phyloP scores from a whole-genome alignment of 2,888 invertebrate genomes.

The Hypomecis punctinalis region DNA sequence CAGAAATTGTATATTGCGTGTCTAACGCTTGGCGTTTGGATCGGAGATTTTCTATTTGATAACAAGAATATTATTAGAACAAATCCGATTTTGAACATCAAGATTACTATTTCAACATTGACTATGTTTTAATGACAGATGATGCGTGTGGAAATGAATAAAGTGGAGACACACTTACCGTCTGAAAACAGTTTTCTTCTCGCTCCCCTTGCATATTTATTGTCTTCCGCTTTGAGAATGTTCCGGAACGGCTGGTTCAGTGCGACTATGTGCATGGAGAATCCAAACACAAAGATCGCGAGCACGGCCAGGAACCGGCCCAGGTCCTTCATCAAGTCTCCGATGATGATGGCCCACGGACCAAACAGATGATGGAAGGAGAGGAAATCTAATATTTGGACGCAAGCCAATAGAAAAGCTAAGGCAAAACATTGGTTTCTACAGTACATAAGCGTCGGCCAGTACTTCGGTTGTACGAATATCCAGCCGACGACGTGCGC shows the following conservation, averaged over 20 bases:
- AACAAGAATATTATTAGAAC: constrained; percentile 54
- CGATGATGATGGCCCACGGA: constrained; percentile 99
- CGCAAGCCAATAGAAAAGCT: constrained; percentile 97
- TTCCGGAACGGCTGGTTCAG: constrained; percentile 97
- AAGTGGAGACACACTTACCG: constrained; percentile 84
- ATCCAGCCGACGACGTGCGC: constrained; percentile 94
- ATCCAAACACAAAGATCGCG: constrained; percentile 99
- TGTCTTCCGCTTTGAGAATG: constrained; percentile 86
- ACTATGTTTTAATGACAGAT: constrained; percentile 29
- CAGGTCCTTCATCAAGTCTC: constrained; percentile 96
- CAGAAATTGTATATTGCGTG: constrained; percentile 66
- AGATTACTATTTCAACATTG: constrained; percentile 20
- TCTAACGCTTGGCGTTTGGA: constrained; percentile 76
- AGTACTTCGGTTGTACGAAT: constrained; percentile 87
- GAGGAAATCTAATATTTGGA: constrained; percentile 98
- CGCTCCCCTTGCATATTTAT: constrained; percentile 83
- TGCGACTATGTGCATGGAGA: constrained; percentile 98
- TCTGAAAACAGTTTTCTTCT: constrained; percentile 88
- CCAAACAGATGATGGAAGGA: constrained; percentile 99
- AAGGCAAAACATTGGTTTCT: constrained; percentile 98
- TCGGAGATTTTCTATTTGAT: constrained; percentile 74
- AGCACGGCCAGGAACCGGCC: constrained; percentile 98
- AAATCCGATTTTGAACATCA: constrained; percentile 31
- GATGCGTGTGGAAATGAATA: constrained; percentile 34
- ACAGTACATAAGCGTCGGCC: constrained; percentile 96